Percentiles rank a stretch among this genome's conserved stretches.
These are phyloP conservation scores for Pseudochirops cupreus DNA, from an alignment of 2,797 vertebrate genomes.

Conservation along the genomic window DNA sequence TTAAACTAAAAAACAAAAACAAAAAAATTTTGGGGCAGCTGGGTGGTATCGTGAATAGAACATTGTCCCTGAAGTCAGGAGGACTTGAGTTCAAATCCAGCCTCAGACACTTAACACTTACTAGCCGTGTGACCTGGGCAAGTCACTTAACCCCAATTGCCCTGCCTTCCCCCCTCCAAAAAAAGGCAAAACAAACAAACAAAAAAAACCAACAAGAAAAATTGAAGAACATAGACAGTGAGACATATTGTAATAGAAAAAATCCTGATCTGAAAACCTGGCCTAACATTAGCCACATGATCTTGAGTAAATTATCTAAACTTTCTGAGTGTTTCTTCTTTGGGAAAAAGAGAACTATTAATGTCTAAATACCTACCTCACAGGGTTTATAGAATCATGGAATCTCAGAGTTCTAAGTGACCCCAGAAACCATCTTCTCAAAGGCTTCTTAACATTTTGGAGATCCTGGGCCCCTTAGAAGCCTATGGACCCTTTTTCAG, in stretches of 20 bases:
- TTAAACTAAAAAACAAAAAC: not conserved
- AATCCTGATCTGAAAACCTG: not conserved
- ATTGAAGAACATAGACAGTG: not conserved
- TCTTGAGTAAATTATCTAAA: not conserved
- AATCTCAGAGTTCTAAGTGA: not conserved
- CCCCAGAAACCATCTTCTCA: not conserved
- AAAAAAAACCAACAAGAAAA: not conserved
- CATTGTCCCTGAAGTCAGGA: no score
- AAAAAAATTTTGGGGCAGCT: no score
- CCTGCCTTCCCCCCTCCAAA: no score
- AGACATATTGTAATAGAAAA: not conserved
- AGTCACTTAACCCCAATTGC: no score
- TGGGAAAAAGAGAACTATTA: not conserved
- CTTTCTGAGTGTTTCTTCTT: not conserved
- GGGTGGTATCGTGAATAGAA: no score
- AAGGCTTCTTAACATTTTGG: not conserved
- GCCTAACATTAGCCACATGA: not conserved
- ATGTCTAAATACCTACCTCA: not conserved
- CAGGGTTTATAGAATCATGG: not conserved
- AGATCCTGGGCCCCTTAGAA: not conserved
- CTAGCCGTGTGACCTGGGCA: no score
- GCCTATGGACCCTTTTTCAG: not conserved
- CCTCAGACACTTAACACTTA: no score
- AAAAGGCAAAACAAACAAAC: no score
- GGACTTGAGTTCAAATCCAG: no score